Percentiles rank a stretch among this genome's conserved stretches.
Evolutionary conservation across 2,888 invertebrate genomes (phyloP).

Genomic region (Pimpla rufipes): DNA sequence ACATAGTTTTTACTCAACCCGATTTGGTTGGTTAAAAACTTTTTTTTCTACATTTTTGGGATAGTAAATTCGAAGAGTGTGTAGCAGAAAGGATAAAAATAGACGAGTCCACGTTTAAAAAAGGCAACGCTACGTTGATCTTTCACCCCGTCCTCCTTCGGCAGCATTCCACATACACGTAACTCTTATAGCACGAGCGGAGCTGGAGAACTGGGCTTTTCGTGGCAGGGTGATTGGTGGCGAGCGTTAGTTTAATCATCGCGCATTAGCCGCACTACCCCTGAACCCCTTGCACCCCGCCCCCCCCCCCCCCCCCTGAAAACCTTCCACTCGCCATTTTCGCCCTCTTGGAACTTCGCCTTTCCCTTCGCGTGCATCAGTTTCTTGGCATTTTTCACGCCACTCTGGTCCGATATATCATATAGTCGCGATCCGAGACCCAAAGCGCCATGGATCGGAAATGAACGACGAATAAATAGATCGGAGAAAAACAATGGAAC

Average conservation of each 20-base stretch:
- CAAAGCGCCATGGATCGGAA: conserved; percentile 47
- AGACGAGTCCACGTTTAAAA: neutral
- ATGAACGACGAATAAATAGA: conserved; percentile 63
- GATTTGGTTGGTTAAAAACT: too few species aligned
- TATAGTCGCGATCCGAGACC: neutral
- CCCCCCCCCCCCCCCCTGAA: conserved; percentile 28
- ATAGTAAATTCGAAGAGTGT: conserved; percentile 18
- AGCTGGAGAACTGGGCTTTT: conserved; percentile 78
- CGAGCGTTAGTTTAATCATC: conserved; percentile 85
- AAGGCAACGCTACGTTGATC: conserved; percentile 21
- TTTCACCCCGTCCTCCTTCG: conserved; percentile 52
- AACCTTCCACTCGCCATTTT: conserved; percentile 64
- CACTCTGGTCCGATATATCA: conserved; percentile 10
- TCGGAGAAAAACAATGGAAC: conserved; percentile 16
- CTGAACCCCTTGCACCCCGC: conserved; percentile 50
- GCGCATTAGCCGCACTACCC: conserved; percentile 82
- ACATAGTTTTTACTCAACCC: neutral
- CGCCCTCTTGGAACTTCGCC: conserved; percentile 54
- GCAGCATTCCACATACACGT: conserved; percentile 44
- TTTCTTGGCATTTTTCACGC: conserved; percentile 54
- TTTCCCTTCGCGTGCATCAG: conserved; percentile 48
- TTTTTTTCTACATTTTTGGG: conserved; percentile 1
- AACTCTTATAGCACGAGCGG: conserved; percentile 20
- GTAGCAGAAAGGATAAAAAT: neutral
- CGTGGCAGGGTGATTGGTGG: conserved; percentile 84